These are phyloP conservation scores for Megaleporinus macrocephalus DNA, from an alignment of 2,113 vertebrate genomes.

Conservation along the genomic window DNA sequence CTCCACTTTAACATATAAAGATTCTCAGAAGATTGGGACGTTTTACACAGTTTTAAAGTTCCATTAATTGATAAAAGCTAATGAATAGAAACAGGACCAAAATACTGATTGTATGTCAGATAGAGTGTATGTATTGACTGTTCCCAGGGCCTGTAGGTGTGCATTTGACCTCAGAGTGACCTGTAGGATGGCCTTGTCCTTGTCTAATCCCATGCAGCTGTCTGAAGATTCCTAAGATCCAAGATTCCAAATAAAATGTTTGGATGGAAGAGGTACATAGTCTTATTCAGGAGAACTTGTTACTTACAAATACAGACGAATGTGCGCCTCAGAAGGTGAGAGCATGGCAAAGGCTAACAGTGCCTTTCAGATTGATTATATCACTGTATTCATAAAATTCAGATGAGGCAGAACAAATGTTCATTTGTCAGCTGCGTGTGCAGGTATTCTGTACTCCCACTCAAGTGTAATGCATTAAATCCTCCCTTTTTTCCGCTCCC, in stretches of 20 bases:
- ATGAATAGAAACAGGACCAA: conserved; percentile 83
- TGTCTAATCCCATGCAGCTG: conserved; percentile 40
- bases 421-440: conserved; percentile 54
- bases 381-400: conserved; percentile 53
- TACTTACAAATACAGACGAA: conserved; percentile 45
- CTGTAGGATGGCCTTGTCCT: conserved; percentile 67
- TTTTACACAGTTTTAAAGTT: conserved; percentile 53
- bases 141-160: conserved; percentile 68
- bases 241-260: conserved; percentile 24
- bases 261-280: conserved; percentile 9
- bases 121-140: conserved; percentile 64
- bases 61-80: conserved; percentile 86
- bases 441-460: conserved; percentile 55
- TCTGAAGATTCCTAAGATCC: not conserved
- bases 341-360: conserved; percentile 46
- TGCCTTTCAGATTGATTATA: conserved; percentile 45
- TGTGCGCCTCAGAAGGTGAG: conserved; percentile 36
- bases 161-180: conserved; percentile 80
- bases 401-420: conserved; percentile 62
- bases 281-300: not conserved
- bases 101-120: conserved; percentile 71
- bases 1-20: not conserved
- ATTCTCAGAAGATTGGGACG: not conserved
- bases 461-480: conserved; percentile 57
- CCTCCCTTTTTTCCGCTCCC: not conserved